phyloP scores from a whole-genome alignment of 2,888 invertebrate genomes.

The Melipona bicolor region DNA sequence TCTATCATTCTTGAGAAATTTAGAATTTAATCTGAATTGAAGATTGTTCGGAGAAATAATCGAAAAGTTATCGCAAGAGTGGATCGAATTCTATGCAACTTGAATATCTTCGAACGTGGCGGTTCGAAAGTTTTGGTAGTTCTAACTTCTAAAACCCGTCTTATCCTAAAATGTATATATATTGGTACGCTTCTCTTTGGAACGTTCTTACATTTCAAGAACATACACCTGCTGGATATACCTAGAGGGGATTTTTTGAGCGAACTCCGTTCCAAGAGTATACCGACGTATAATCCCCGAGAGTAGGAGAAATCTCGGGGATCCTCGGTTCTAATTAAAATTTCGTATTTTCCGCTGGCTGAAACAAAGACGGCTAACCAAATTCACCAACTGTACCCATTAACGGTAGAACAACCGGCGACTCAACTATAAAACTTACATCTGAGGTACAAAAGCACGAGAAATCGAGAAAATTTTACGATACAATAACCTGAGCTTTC shows the following conservation, averaged over 20 bases:
- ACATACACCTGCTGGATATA: neutral
- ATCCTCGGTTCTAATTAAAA: slow-evolving; percentile 22
- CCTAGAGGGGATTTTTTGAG: slow-evolving; percentile 7
- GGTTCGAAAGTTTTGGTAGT: neutral
- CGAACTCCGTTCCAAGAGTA: neutral
- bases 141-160: slow-evolving; percentile 33
- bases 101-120: neutral
- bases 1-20: no score
- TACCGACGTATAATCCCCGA: slow-evolving; percentile 2
- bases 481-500: no score
- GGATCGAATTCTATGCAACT: neutral
- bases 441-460: no score
- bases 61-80: neutral
- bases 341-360: slow-evolving; percentile 16
- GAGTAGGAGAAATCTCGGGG: neutral
- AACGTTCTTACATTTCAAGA: neutral
- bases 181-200: neutral
- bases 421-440: no score
- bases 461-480: no score
- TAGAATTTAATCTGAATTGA: no score
- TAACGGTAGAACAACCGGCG: neutral
- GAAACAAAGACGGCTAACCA: neutral
- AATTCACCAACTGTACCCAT: neutral
- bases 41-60: neutral
- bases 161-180: slow-evolving; percentile 21